Evolutionary conservation across 2,888 invertebrate genomes (phyloP).

Genomic region (Apeira syringaria): DNA sequence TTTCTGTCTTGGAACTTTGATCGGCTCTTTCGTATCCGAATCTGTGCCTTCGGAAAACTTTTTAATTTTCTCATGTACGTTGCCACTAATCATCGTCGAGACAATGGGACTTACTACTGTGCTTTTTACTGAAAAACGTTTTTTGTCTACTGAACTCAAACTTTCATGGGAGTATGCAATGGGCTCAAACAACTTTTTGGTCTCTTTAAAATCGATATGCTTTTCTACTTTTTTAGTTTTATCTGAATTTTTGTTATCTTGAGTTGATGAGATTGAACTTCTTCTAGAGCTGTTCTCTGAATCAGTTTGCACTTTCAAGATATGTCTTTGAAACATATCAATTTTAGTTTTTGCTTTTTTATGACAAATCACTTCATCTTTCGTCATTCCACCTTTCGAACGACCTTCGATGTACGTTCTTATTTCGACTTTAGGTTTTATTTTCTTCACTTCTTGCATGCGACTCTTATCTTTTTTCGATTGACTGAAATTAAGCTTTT

Average conservation of each 20-base stretch:
- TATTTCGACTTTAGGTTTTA: constrained; percentile 67
- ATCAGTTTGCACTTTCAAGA: constrained; percentile 65
- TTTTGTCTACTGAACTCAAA: constrained; percentile 49
- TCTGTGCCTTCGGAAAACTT: constrained; percentile 60
- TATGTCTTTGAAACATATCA: constrained; percentile 78
- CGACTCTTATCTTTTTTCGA: constrained; percentile 61
- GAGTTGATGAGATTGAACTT: constrained; percentile 62
- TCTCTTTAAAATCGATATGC: constrained; percentile 54
- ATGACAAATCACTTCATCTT: constrained; percentile 69
- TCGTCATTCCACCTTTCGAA: constrained; percentile 54
- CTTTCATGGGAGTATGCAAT: constrained; percentile 49
- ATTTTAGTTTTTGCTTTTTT: constrained; percentile 75
- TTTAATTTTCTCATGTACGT: constrained; percentile 74
- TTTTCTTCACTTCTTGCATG: constrained; percentile 43
- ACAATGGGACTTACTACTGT: constrained; percentile 47
- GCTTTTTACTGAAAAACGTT: constrained; percentile 43
- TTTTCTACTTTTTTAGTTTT: constrained; percentile 35
- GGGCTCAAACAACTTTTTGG: constrained; percentile 64
- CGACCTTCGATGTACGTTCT: constrained; percentile 69
- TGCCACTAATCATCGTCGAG: constrained; percentile 57
- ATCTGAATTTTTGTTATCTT: constrained; percentile 48
- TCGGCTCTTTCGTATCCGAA: constrained; percentile 51
- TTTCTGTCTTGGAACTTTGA: constrained; percentile 56
- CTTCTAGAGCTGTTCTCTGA: constrained; percentile 64
- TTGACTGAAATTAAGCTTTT: constrained; percentile 65